Base-by-base conservation (phyloP, 1,140 invertebrate species). In the Caenorhabditis inopinata region DNA sequence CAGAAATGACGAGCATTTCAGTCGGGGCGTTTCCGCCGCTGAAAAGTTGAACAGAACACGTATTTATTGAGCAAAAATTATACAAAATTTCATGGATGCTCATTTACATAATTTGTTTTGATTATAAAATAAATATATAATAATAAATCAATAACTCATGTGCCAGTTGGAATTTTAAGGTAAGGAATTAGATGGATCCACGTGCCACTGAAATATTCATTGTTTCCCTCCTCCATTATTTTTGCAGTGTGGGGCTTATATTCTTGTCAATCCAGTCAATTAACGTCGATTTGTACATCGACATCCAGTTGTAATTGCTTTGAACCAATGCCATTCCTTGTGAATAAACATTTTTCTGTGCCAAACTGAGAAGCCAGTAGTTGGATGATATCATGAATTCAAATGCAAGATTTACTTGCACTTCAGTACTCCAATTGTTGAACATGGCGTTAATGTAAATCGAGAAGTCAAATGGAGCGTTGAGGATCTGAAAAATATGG, bases 261-360 rank as follows among this genome's bases (percentile, higher is more conserved):
- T 68, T 68, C 3, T 1, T 6, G 11, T 68, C 16, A 42, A 68
- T 38, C 58, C 58, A 68, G 3, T 7, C 14, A 68, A 68, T 11
- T 9, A 68, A 21, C 29, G 32, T 2, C 7, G 14, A 6, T 21
- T 68, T 68, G 25, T 68, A 68, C 5, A 68, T 9, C 32, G 23
- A 9, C 58, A 68, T 68, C 58, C 58, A 68, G n/a, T 68, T 68
- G n/a, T 11, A 18, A 68, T 68, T 68, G 1, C 58, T 68, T 38
- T 68, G 29, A 68, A 68, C 58, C 9, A 21, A 18, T 38, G 9
- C 7, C 2, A 68, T 21, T 42, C 58, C 58, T 27, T 23, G 1
- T 68, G 9, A 18, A 42, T 38, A 68, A 16, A 11, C 5, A 11
- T 38, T 5, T 21, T 68, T 68, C 18, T 68, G 58, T 2, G 11